Percentiles rank a stretch among this genome's conserved stretches.
These are phyloP conservation scores for Sussaba pulchella DNA, from an alignment of 2,888 invertebrate genomes.

Conservation along the genomic window DNA sequence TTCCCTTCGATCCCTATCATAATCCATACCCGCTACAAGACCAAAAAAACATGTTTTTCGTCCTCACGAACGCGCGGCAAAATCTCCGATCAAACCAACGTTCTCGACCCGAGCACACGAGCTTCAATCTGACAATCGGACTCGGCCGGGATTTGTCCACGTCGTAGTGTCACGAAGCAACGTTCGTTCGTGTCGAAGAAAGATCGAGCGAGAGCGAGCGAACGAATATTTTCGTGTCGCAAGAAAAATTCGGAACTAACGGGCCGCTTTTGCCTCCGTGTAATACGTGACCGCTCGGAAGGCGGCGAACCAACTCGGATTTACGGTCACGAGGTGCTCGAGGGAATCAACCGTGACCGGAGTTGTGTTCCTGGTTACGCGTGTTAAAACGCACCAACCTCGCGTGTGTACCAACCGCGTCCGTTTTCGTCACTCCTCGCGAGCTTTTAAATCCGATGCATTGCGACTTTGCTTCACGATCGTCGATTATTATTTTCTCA, in stretches of 20 bases:
- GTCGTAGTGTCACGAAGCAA: neutral
- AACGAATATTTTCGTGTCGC: constrained; percentile 32
- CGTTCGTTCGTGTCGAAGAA: neutral
- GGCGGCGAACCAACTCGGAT: constrained; percentile 11
- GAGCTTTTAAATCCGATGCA: constrained; percentile 23
- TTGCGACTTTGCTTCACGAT: constrained; percentile 33
- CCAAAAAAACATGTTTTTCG: neutral
- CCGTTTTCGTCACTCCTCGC: constrained; percentile 11
- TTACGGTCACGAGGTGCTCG: neutral
- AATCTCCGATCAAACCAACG: constrained; percentile 31
- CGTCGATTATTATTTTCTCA: constrained; percentile 61
- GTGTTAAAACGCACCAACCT: constrained; percentile 5
- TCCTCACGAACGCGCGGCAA: neutral
- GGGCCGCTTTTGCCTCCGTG: constrained; percentile 17
- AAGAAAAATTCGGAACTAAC: constrained; percentile 60
- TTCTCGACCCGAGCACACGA: constrained; percentile 1
- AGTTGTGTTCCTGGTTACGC: constrained; percentile 49
- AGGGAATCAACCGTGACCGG: constrained; percentile 52
- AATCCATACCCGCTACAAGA: no score
- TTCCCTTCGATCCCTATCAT: no score
- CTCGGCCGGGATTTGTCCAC: constrained; percentile 5
- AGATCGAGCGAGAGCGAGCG: constrained; percentile 6
- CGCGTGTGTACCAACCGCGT: constrained; percentile 6
- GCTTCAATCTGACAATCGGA: constrained; percentile 43
- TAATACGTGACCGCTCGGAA: constrained; percentile 43